Conservation (phyloP, 1,140 invertebrate genomes). For the Drosophila triauraria region DNA sequence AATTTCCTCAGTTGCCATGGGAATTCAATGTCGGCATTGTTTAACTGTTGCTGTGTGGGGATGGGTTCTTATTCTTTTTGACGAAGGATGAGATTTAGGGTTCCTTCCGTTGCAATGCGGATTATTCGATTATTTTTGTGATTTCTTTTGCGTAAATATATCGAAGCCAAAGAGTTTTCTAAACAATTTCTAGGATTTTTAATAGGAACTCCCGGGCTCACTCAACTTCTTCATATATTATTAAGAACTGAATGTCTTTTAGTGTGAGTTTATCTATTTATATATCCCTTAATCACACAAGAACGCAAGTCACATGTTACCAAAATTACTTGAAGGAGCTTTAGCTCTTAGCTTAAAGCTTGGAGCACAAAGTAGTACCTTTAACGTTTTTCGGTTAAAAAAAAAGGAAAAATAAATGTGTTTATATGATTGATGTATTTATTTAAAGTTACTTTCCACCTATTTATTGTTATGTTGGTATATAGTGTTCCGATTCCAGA, state of each 20-base stretch:
- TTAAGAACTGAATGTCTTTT: conserved; percentile 24
- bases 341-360: conserved; percentile 33
- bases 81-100: not conserved
- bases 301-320: not conserved
- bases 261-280: conserved; percentile 34
- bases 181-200: not conserved
- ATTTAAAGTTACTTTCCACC: too few relatives aligned
- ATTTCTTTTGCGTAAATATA: not conserved
- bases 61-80: not conserved
- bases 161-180: not conserved
- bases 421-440: too few relatives aligned
- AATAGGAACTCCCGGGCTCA: not conserved
- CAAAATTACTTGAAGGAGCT: conserved; percentile 3
- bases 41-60: conserved; percentile 69
- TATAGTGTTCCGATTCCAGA: too few relatives aligned
- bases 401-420: not conserved
- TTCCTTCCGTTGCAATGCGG: conserved; percentile 13
- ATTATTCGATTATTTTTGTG: conserved; percentile 2
- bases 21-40: conserved; percentile 69
- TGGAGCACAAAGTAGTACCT: not conserved
- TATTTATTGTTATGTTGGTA: too few relatives aligned
- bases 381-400: not conserved
- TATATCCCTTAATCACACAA: conserved; percentile 14
- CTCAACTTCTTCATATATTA: conserved; percentile 16
- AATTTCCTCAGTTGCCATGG: conserved; percentile 71